Conservation (phyloP, 53 echinoderm and acorn worm genomes). For the Apostichopus leukothele region DNA sequence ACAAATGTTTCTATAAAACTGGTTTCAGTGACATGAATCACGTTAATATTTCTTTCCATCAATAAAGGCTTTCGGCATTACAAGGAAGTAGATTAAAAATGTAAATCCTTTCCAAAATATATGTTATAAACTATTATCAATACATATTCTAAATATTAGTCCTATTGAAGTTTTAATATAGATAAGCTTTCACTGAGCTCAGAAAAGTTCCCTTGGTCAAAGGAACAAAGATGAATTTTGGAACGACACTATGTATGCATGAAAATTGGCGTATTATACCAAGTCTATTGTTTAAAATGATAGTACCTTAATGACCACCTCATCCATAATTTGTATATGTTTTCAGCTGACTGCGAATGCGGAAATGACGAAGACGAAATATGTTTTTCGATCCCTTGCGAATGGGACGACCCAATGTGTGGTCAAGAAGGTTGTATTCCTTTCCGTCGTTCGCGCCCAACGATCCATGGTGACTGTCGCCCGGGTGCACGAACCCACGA, state of each 20-base stretch:
- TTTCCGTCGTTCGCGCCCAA: conserved; percentile 20
- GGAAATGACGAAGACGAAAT: not conserved
- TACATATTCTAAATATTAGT: too few relatives aligned
- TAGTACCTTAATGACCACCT: not conserved
- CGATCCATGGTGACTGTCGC: not conserved
- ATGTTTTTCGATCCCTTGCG: not conserved
- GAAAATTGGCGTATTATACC: not conserved
- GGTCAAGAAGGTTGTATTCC: not conserved
- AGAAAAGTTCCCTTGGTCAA: too few relatives aligned
- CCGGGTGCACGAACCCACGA: conserved; percentile 22
- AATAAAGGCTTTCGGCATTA: too few relatives aligned
- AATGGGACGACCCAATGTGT: not conserved
- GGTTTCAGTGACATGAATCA: too few relatives aligned
- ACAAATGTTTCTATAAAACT: too few relatives aligned
- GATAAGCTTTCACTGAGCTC: not conserved
- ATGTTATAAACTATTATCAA: too few relatives aligned
- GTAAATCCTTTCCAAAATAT: too few relatives aligned
- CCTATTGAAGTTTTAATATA: not conserved
- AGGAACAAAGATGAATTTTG: not conserved
- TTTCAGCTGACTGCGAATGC: not conserved
- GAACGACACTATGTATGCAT: not conserved
- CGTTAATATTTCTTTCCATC: too few relatives aligned
- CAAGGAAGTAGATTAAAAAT: too few relatives aligned
- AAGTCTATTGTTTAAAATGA: not conserved
- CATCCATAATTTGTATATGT: not conserved